These are phyloP conservation scores for Sciaenops ocellatus DNA, from an alignment of 2,797 vertebrate species.

Conservation along the genomic window DNA sequence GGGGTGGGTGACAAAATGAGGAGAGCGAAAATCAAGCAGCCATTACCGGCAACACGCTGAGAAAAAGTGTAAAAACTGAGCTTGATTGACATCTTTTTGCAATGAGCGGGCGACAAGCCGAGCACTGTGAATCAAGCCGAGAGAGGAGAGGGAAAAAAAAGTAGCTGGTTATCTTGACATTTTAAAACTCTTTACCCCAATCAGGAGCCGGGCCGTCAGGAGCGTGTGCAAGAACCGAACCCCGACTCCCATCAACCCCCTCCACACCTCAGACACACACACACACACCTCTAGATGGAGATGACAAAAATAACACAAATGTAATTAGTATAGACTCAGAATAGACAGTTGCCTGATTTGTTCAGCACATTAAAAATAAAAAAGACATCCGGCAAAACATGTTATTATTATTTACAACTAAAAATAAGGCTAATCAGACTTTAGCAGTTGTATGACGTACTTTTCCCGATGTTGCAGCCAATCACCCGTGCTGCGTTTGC, in stretches of 20 bases:
- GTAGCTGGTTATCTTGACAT: constrained; percentile 36
- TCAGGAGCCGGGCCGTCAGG: constrained; percentile 41
- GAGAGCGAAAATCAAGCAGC: constrained; percentile 60
- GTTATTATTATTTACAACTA: neutral
- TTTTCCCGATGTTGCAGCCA: neutral
- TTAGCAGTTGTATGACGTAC: neutral
- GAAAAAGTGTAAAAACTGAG: constrained; percentile 46
- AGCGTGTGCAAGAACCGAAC: constrained; percentile 13
- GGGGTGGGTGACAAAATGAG: constrained; percentile 5
- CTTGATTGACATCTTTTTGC: constrained; percentile 64
- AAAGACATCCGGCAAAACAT: neutral
- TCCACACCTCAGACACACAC: neutral
- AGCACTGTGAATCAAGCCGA: constrained; percentile 49
- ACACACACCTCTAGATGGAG: neutral
- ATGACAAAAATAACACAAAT: constrained; percentile 34
- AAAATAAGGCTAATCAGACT: constrained; percentile 12
- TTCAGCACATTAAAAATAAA: neutral
- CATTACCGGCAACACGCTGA: constrained; percentile 45
- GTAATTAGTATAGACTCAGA: constrained; percentile 14
- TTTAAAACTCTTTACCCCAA: constrained; percentile 42
- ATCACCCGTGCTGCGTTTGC: constrained; percentile 4
- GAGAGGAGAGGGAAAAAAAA: constrained; percentile 10
- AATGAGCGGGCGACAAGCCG: constrained; percentile 36
- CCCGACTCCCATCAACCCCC: constrained; percentile 22
- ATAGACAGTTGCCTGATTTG: neutral